Percentiles rank a stretch among this genome's conserved stretches.
phyloP scores from a whole-genome alignment of 2,113 vertebrate genomes.

The Dasyurus viverrinus region DNA sequence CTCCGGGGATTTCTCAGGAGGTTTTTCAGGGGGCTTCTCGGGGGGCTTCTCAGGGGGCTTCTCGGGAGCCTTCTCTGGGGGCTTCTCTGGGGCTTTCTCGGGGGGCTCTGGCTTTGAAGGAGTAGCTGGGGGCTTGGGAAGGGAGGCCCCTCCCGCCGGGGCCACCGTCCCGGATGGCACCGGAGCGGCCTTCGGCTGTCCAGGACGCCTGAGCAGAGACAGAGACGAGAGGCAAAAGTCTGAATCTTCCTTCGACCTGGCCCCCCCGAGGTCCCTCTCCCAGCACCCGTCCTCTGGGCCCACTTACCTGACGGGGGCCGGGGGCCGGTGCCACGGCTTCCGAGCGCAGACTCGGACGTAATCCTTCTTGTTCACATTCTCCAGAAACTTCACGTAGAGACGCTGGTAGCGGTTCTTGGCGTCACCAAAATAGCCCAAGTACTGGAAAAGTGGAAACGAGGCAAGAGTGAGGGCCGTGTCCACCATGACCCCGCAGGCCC shows the following conservation, averaged over 20 bases:
- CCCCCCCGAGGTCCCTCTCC: accelerated
- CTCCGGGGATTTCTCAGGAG: conserved; percentile 60
- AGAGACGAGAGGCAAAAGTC: neutral
- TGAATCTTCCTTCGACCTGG: neutral
- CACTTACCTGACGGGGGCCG: conserved; percentile 88
- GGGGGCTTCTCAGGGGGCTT: conserved; percentile 48
- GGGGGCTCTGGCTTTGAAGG: conserved; percentile 48
- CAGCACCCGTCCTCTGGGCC: accelerated
- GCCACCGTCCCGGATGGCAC: neutral
- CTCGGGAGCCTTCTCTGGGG: conserved; percentile 61
- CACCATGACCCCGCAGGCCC: too few relatives aligned
- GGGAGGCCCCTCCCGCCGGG: neutral
- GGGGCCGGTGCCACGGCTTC: conserved; percentile 92
- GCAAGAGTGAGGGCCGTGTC: neutral
- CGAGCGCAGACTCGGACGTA: conserved; percentile 93
- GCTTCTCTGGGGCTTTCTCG: conserved; percentile 60
- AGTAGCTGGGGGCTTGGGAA: conserved; percentile 29
- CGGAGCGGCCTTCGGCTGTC: conserved; percentile 79
- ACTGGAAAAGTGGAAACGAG: conserved; percentile 79
- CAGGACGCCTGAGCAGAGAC: conserved; percentile 76
- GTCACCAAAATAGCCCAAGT: conserved; percentile 94
- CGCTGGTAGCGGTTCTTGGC: conserved; percentile 94
- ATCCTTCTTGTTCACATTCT: conserved; percentile 96
- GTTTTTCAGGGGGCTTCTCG: conserved; percentile 66
- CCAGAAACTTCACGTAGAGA: conserved; percentile 95